Evolutionary conservation across 1,140 invertebrate genomes (phyloP).

Genomic region (Drosophila neocordata): DNA sequence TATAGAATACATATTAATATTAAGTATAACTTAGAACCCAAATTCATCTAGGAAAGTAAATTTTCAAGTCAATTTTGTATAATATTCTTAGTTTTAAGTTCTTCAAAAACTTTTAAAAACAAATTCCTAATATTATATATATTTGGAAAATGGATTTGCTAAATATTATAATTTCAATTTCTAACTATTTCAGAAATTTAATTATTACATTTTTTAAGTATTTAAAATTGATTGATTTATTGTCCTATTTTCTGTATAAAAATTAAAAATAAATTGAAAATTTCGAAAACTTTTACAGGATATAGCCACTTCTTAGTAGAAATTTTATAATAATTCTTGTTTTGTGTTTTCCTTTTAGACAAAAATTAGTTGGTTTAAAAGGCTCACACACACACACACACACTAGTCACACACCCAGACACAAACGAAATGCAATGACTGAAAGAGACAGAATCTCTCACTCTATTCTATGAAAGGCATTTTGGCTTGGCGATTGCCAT

Average conservation of each 20-base stretch:
- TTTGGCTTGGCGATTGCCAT: slow-evolving; percentile 42
- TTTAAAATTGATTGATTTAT: too few relatives aligned
- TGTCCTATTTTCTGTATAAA: too few relatives aligned
- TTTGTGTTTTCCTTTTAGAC: slow-evolving; percentile 16
- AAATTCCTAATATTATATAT: too few relatives aligned
- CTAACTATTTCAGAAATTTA: too few relatives aligned
- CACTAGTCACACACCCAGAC: neutral
- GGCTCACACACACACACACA: slow-evolving; percentile 51
- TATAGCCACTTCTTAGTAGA: neutral
- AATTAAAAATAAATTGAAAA: neutral
- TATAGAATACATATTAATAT: too few relatives aligned
- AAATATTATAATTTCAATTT: too few relatives aligned
- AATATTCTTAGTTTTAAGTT: too few relatives aligned
- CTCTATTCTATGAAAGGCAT: slow-evolving; percentile 26
- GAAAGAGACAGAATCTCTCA: neutral
- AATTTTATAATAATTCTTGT: neutral
- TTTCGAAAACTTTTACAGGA: neutral
- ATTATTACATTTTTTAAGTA: too few relatives aligned
- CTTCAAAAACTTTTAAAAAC: too few relatives aligned
- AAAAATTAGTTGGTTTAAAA: slow-evolving; percentile 74
- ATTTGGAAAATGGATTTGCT: neutral
- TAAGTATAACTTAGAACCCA: too few relatives aligned
- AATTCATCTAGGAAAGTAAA: too few relatives aligned
- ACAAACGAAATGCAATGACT: slow-evolving; percentile 2
- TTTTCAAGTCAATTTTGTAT: too few relatives aligned